Evolutionary conservation across 2,888 invertebrate species (phyloP).

Genomic region (Diaperis boleti): DNA sequence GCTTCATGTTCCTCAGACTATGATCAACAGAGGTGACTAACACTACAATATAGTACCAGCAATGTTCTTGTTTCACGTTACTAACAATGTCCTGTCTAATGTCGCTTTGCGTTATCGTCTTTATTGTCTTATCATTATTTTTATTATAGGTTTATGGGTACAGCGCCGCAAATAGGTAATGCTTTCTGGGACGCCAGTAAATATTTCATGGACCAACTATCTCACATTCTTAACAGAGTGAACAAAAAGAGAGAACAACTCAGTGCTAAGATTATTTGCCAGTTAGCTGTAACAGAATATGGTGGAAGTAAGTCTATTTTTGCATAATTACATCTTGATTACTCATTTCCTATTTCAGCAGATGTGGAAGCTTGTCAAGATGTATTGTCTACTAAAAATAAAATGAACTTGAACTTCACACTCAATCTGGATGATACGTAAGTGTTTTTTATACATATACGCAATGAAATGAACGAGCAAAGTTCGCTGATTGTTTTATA

Average conservation of each 20-base stretch:
- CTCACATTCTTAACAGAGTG: conserved; percentile 67
- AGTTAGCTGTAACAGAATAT: conserved; percentile 76
- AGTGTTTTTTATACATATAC: conserved; percentile 39
- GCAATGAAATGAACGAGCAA: conserved; percentile 7
- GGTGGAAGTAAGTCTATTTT: conserved; percentile 66
- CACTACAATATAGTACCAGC: neutral
- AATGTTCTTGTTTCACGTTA: conserved; percentile 19
- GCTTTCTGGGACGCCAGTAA: conserved; percentile 71
- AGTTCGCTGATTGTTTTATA: conserved; percentile 31
- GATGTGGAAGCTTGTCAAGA: conserved; percentile 64
- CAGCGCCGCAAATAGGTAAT: conserved; percentile 78
- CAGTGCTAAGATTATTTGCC: conserved; percentile 72
- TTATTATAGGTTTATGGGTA: conserved; percentile 74
- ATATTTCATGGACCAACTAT: conserved; percentile 73
- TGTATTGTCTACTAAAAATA: conserved; percentile 64
- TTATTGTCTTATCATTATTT: conserved; percentile 21
- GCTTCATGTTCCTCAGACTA: conserved; percentile 33
- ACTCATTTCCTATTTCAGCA: conserved; percentile 52
- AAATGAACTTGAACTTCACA: conserved; percentile 74
- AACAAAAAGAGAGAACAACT: conserved; percentile 66
- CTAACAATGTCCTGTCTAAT: neutral
- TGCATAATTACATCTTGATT: neutral
- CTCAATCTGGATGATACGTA: conserved; percentile 72
- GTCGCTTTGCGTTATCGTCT: neutral
- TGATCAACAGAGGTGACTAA: conserved; percentile 51